These are phyloP conservation scores for Hemicrepidius hirtus DNA, from an alignment of 2,888 invertebrate species.

Conservation along the genomic window DNA sequence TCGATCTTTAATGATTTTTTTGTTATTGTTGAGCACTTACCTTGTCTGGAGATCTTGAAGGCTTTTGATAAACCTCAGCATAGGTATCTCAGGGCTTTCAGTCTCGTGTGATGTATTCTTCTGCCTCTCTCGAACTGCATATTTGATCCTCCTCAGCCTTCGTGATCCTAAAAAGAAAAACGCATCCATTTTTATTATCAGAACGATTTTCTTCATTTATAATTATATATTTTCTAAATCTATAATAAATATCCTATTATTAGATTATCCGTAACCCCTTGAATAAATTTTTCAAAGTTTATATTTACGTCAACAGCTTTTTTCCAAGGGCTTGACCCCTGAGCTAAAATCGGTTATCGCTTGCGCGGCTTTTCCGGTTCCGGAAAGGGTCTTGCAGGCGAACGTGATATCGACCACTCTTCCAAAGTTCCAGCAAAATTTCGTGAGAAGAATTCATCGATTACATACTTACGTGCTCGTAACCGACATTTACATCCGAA, in stretches of 20 bases:
- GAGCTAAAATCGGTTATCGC: constrained; percentile 24
- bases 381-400: constrained; percentile 17
- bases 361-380: constrained; percentile 20
- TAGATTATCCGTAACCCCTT: constrained; percentile 3
- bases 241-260: background rate
- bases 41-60: no score
- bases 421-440: background rate
- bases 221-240: no score
- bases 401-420: constrained; percentile 16
- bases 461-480: constrained; percentile 22
- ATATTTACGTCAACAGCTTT: constrained; percentile 8
- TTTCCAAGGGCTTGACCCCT: constrained; percentile 16
- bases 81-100: no score
- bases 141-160: no score
- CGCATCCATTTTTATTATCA: no score
- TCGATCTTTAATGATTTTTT: no score
- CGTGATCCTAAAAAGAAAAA: no score
- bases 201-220: no score
- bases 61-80: no score
- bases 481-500: constrained; percentile 3
- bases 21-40: no score
- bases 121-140: no score
- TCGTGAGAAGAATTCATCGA: constrained; percentile 25
- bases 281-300: constrained; percentile 20
- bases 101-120: no score